Evolutionary conservation across 2,797 vertebrate species (phyloP), one percentile per base, ranked within the genome.

Genomic region (Rhincodon typus): DNA sequence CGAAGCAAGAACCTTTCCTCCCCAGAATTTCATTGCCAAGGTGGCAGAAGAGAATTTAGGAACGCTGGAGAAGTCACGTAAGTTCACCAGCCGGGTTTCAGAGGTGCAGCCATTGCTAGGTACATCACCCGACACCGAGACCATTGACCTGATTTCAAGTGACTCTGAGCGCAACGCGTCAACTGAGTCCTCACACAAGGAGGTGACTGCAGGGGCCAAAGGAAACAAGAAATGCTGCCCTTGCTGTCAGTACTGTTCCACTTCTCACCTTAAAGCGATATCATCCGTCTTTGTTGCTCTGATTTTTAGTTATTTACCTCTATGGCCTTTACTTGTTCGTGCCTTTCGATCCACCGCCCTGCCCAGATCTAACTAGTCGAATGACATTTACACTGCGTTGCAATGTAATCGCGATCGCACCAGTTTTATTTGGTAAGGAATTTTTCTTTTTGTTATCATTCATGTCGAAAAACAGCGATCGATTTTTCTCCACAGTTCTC

Each of bases 321-420:
- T 98, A 98, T 79, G 97, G 96, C 82, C 96, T 97, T 96, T 97
- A 98, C 96, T 97, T 97, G 96, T 97, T 97, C 27, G 96, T 97
- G 67, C 97, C 97, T 70, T 96, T 98, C 1, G 97, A 96, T 93
- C 97, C 97, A 7, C 98, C 97, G 0, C 96, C 97, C 96, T 97
- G 97, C 95, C 97, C 97, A 0, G 97, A 98, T 67, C 6, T 96
- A 23, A 34, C 94, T 96, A 96, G 97, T 96, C 97, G 98, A 82
- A 66, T 98, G 84, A 13, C 97, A 12, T 98, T 98, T 96, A 96
- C 97, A 10, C 95, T 98, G 53, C 97, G 97, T 96, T 98, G 97
- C 97, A 98, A 97, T 3, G 96, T 96, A 42, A 97, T 97, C 95
- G 97, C 97, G 0, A 95, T 97, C 0, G 7, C 97, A 86, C 98